Percentiles rank a stretch among this genome's conserved stretches.
Evolutionary conservation across 2,797 vertebrate species (phyloP).

Genomic region (Gobio occitaniae): DNA sequence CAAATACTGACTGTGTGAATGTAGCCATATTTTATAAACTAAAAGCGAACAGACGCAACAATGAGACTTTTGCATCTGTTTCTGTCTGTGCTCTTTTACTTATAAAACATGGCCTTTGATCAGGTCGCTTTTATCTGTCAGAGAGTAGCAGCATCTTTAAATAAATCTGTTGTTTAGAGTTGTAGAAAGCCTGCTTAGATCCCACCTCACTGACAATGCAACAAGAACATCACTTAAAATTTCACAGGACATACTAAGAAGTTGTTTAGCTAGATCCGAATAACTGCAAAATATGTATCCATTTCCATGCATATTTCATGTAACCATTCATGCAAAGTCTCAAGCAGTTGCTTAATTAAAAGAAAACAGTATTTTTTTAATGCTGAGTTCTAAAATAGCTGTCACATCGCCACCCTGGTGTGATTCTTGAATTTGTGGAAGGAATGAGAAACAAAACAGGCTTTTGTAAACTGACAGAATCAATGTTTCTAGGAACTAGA

Average conservation of each 20-base stretch:
- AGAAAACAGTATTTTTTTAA: constrained; percentile 3
- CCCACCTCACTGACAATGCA: not conserved
- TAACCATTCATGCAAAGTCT: constrained; percentile 10
- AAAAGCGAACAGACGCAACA: not conserved
- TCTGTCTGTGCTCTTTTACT: not conserved
- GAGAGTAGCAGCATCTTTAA: constrained; percentile 1
- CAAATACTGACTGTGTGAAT: not conserved
- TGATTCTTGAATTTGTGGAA: constrained; percentile 2
- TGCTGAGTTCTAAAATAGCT: constrained; percentile 14
- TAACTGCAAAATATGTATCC: not conserved
- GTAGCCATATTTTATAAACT: not conserved
- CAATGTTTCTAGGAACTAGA: constrained; percentile 16
- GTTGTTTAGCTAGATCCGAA: not conserved
- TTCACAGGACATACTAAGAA: not conserved
- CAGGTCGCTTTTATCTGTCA: not conserved
- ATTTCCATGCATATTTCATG: constrained; percentile 34
- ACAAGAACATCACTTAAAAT: not conserved
- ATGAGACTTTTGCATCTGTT: not conserved
- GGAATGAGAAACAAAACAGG: not conserved
- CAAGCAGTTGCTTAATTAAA: constrained; percentile 38
- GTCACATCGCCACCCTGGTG: not conserved
- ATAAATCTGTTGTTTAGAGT: not conserved
- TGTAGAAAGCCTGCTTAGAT: not conserved
- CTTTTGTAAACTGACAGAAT: constrained; percentile 27
- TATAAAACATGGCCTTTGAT: not conserved